Evolutionary conservation across 1,140 invertebrate species (phyloP), one percentile per base, ranked within the genome.

Genomic region (Lepidurus arcticus): DNA sequence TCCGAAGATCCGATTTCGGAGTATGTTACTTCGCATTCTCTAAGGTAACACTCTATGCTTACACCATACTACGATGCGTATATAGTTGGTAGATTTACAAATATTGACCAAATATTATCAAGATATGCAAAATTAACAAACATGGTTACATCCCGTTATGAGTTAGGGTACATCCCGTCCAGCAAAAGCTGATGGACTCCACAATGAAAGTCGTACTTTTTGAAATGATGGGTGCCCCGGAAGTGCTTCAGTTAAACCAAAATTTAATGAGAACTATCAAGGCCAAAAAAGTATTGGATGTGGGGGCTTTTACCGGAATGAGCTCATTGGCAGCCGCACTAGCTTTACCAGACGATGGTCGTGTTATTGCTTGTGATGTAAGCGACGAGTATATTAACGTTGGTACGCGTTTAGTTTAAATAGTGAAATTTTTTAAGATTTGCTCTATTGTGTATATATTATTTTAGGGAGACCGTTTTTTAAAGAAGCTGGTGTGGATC

Each of bases 301-400:
- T 86, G 44, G 83, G 85, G 13, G 85, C 85, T 4, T 86, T 81
- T 79, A 86, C 85, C n/a, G 85, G 85, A 44, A 80, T 81, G 45
- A 84, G 82, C 79, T 79, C 84, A 16, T 78, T 86, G n/a, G 81
- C 83, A 9, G 83, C 82, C 78, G 85, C 85, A 8, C 76, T 85
- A 10, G 83, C 81, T 43, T 73, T 85, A 24, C 85, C 84, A 6
- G 81, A 81, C 1, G 84, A 85, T 75, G 85, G 85, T 7, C 81
- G 83, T 80, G 82, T 85, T 26, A 76, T 84, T 43, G 82, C 85
- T 13, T 81, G 82, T 42, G 85, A 86, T 81, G 78, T 86, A 24
- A 74, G 76, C 26, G 83, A 85, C 9, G 81, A 83, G 21, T 81
- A 76, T 74, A 76, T 80, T 9, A 82, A 84, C 16, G 77, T 81